These are phyloP conservation scores for Drosophila melanosoma DNA, from an alignment of 2,888 invertebrate genomes.

Conservation along the genomic window DNA sequence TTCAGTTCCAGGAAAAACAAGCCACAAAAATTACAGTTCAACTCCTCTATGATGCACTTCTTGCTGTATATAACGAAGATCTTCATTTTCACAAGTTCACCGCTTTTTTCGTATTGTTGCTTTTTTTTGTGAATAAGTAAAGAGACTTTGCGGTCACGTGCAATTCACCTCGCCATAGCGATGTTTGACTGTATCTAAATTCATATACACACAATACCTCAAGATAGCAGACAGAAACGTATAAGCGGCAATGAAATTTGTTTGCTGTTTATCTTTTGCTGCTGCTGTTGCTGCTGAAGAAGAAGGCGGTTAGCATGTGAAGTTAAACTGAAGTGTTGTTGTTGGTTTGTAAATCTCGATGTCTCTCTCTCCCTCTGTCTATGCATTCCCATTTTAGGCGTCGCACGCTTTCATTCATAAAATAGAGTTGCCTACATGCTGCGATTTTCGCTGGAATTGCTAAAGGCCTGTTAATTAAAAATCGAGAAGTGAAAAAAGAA, in stretches of 20 bases:
- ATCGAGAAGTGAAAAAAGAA: background rate
- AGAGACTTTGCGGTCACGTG: background rate
- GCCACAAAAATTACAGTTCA: conserved; percentile 13
- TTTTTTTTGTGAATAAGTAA: background rate
- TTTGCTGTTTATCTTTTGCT: conserved; percentile 5
- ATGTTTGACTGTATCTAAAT: background rate
- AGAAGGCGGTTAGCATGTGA: conserved; percentile 37
- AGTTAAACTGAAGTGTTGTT: conserved; percentile 23
- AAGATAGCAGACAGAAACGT: conserved; percentile 1
- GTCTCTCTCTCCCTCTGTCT: conserved; percentile 5
- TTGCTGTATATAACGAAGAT: background rate
- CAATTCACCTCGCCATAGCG: background rate
- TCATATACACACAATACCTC: background rate
- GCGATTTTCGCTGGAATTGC: conserved; percentile 22
- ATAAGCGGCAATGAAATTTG: conserved; percentile 53
- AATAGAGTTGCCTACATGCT: conserved; percentile 33
- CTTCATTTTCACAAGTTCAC: background rate
- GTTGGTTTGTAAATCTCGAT: conserved; percentile 4
- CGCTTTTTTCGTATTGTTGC: background rate
- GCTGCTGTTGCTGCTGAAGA: conserved; percentile 24
- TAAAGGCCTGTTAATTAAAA: conserved; percentile 14
- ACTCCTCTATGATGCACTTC: background rate
- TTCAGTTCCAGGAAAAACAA: conserved; percentile 56
- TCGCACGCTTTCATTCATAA: conserved; percentile 37
- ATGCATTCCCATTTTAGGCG: conserved; percentile 2